Evolutionary conservation across 2,888 invertebrate species (phyloP).

Genomic region (Nomada hirtipes): DNA sequence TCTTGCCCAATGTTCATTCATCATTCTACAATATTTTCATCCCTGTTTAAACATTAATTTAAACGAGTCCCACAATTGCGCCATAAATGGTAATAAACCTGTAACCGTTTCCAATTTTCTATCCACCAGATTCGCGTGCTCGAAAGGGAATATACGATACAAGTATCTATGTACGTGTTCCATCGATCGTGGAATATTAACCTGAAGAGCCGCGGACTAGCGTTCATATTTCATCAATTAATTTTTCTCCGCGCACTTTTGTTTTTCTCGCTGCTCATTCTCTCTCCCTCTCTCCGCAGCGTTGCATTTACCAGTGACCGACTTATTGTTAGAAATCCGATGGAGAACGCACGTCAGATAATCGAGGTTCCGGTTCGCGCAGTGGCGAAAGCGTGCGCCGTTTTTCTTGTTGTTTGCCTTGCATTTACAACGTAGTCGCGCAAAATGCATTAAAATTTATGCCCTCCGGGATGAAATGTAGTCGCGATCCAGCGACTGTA

Average conservation of each 20-base stretch:
- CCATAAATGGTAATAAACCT: not conserved
- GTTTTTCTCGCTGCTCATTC: not conserved
- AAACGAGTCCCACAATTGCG: not conserved
- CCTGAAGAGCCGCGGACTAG: not conserved
- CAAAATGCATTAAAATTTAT: slow-evolving; percentile 57
- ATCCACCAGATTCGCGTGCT: too few relatives aligned
- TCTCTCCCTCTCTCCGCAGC: not conserved
- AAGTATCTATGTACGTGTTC: not conserved
- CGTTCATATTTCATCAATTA: slow-evolving; percentile 11
- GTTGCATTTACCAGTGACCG: slow-evolving; percentile 22
- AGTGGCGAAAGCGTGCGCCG: not conserved
- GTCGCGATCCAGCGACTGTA: slow-evolving; percentile 33
- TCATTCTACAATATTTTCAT: not conserved
- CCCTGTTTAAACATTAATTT: not conserved
- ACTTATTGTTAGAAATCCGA: slow-evolving; percentile 28
- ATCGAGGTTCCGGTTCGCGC: slow-evolving; percentile 14
- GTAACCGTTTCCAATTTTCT: not conserved
- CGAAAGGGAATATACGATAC: not conserved
- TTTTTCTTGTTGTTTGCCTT: slow-evolving; percentile 47
- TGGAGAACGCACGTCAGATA: slow-evolving; percentile 10
- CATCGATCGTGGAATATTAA: not conserved
- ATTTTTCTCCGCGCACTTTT: not conserved
- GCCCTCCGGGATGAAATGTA: slow-evolving; percentile 50
- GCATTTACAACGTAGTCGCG: slow-evolving; percentile 39
- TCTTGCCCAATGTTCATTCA: not conserved